These are phyloP conservation scores for Capromys pilorides DNA, from an alignment of 2,797 vertebrate species.

Conservation along the genomic window DNA sequence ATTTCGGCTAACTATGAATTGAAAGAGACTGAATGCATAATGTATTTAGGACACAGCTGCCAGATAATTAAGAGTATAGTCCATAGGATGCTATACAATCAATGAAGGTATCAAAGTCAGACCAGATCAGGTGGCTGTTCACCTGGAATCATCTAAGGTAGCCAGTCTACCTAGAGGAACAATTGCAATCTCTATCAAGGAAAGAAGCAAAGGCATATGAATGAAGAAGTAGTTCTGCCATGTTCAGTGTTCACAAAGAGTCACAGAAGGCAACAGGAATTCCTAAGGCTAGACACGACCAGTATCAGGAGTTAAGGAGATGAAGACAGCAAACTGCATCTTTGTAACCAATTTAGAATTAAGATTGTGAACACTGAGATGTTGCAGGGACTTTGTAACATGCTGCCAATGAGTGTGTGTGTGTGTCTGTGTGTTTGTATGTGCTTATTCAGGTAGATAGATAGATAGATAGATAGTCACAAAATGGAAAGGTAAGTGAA, in stretches of 20 bases:
- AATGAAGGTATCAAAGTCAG: not conserved
- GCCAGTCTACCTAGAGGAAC: not conserved
- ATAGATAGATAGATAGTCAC: not conserved
- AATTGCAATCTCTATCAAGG: not conserved
- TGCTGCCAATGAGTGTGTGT: fast-evolving
- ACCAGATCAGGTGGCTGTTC: fast-evolving
- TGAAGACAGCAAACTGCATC: not conserved
- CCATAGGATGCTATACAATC: not conserved
- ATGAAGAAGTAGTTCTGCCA: not conserved
- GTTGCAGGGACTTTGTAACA: not conserved
- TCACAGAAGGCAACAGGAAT: not conserved
- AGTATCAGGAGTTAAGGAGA: not conserved
- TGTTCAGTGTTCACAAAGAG: not conserved
- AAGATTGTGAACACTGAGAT: not conserved
- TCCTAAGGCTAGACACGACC: not conserved
- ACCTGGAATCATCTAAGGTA: not conserved
- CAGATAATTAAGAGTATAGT: not conserved
- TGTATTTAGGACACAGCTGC: not conserved
- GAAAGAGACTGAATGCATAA: not conserved
- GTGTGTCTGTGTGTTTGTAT: not conserved
- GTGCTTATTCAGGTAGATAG: not conserved
- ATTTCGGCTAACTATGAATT: constrained; percentile 16
- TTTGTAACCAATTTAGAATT: not conserved
- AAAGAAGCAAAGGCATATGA: not conserved
- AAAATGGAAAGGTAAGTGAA: not conserved